Conservation (phyloP, 2,888 invertebrate genomes). For the Patella ulyssiponensis region DNA sequence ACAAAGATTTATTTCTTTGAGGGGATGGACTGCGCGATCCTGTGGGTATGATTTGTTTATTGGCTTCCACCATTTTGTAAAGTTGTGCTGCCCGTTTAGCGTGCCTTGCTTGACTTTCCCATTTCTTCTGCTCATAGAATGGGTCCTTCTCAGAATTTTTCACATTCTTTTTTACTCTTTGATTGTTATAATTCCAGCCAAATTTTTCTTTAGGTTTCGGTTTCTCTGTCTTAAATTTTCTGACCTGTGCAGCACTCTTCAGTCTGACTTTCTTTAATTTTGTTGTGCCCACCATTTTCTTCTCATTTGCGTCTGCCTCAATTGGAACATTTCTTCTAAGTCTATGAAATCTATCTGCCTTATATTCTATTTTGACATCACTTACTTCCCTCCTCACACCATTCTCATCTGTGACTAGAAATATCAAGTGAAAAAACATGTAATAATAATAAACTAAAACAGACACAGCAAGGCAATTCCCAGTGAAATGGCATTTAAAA, state of each 20-base stretch:
- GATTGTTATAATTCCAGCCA: conserved; percentile 62
- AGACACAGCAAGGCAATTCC: too few species aligned
- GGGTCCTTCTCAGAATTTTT: conserved; percentile 69
- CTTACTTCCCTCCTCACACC: conserved; percentile 40
- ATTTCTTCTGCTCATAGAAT: conserved; percentile 55
- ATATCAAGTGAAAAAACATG: too few species aligned
- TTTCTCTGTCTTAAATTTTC: conserved; percentile 25
- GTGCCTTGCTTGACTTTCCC: conserved; percentile 49
- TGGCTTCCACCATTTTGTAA: conserved; percentile 60
- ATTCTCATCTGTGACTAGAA: not conserved
- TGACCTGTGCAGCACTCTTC: conserved; percentile 49
- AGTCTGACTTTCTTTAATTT: conserved; percentile 56
- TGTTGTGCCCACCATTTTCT: conserved; percentile 18
- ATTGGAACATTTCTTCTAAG: conserved; percentile 15
- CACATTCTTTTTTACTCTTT: conserved; percentile 42
- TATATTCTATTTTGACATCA: conserved; percentile 57
- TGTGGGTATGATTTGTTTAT: conserved; percentile 56
- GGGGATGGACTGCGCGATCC: conserved; percentile 17
- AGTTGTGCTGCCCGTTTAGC: conserved; percentile 59
- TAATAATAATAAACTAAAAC: too few species aligned
- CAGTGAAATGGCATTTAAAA: too few species aligned
- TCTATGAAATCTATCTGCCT: conserved; percentile 2
- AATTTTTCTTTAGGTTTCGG: conserved; percentile 45
- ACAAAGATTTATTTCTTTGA: conserved; percentile 1
- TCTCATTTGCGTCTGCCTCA: conserved; percentile 23